phyloP scores from a whole-genome alignment of 2,113 vertebrate species.

The Cynocephalus volans region DNA sequence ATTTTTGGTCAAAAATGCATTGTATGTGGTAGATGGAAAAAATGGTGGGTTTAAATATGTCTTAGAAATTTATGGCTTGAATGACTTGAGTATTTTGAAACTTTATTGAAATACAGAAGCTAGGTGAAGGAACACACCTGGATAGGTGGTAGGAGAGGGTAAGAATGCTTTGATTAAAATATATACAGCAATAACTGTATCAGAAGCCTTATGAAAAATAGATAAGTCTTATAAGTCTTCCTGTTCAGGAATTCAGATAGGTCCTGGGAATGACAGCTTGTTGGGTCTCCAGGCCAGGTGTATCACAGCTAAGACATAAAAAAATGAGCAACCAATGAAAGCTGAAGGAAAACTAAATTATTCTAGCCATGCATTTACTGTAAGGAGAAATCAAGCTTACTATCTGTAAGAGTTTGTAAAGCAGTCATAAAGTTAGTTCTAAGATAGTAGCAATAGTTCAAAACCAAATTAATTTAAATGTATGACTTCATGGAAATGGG shows the following conservation, averaged over 20 bases:
- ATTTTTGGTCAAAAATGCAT: not conserved
- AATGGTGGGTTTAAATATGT: not conserved
- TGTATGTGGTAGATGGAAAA: not conserved
- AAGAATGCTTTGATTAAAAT: not conserved
- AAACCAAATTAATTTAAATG: not conserved
- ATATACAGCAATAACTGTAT: not conserved
- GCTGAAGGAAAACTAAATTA: not conserved
- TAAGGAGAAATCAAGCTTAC: not conserved
- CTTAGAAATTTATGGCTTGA: not conserved
- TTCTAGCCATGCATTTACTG: not conserved
- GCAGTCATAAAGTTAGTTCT: not conserved
- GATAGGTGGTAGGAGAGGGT: not conserved
- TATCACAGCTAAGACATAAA: not conserved
- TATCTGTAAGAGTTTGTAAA: not conserved
- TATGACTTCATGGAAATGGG: not conserved
- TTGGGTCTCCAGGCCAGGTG: not conserved
- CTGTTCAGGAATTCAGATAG: not conserved
- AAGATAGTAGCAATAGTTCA: not conserved
- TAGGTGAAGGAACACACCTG: not conserved
- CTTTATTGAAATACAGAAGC: not conserved
- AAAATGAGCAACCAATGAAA: not conserved
- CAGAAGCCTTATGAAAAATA: not conserved
- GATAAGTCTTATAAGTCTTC: not conserved
- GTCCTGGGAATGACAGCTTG: not conserved
- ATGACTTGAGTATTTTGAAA: not conserved